Evolutionary conservation across 1,140 invertebrate genomes (phyloP).

Genomic region (Heliconius eleuchia): DNA sequence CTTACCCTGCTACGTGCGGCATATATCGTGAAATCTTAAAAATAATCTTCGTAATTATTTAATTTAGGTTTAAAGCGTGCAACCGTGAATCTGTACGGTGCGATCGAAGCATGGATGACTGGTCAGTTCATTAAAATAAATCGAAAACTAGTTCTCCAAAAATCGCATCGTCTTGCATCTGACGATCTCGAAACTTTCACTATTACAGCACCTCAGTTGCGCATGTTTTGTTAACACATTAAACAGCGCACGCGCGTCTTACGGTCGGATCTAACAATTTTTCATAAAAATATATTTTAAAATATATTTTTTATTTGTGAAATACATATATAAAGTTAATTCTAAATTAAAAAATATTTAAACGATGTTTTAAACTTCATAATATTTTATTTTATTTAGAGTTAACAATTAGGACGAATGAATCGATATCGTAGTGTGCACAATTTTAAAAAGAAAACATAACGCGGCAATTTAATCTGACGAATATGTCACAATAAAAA

Average conservation of each 20-base stretch:
- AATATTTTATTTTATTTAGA: not conserved
- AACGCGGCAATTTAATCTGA: not conserved
- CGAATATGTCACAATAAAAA: no score
- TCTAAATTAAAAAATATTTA: not conserved
- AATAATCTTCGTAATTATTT: not conserved
- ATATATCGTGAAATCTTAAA: no score
- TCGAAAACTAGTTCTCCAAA: conserved; percentile 33
- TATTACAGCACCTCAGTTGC: conserved; percentile 60
- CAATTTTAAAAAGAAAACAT: not conserved
- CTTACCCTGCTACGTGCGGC: no score
- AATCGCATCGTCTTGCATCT: conserved; percentile 30
- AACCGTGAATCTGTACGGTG: not conserved
- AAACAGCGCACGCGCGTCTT: conserved; percentile 46
- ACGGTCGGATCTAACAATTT: not conserved
- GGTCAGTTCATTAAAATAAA: not conserved
- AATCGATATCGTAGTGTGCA: not conserved
- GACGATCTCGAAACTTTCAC: conserved; percentile 61
- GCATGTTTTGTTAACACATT: conserved; percentile 52
- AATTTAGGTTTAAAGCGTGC: not conserved
- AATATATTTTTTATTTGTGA: not conserved
- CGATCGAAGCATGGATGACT: conserved; percentile 10
- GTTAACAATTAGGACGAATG: not conserved
- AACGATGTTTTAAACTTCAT: not conserved
- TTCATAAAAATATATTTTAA: not conserved
- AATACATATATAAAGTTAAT: not conserved